These are phyloP conservation scores for Spermophilus dauricus DNA, from an alignment of 2,113 vertebrate genomes.

Conservation along the genomic window DNA sequence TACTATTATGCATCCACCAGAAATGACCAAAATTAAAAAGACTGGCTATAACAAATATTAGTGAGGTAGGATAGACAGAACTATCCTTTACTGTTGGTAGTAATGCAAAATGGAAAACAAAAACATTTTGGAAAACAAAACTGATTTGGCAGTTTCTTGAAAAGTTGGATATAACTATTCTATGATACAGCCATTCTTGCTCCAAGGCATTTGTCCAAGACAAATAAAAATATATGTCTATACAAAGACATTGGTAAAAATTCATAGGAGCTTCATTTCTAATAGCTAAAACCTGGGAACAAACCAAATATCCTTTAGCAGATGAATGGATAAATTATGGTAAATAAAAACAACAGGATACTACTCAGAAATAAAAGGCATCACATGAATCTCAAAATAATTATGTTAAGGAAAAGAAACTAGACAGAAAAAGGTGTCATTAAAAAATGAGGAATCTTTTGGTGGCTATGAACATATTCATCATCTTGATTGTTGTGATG, in stretches of 20 bases:
- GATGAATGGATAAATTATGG: neutral
- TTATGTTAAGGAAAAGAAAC: slow-evolving; percentile 18
- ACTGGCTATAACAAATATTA: neutral
- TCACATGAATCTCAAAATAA: slow-evolving; percentile 1
- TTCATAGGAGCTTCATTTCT: neutral
- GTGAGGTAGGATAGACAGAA: neutral
- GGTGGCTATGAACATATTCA: neutral
- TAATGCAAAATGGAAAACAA: neutral
- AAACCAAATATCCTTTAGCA: neutral
- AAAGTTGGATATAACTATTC: neutral
- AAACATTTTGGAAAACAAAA: neutral
- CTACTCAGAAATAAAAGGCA: neutral
- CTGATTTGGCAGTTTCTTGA: neutral
- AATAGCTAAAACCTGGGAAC: neutral
- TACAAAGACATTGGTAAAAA: neutral
- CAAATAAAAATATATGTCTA: neutral
- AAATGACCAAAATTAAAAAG: neutral
- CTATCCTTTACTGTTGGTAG: neutral
- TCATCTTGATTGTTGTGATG: neutral
- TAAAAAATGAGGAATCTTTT: neutral
- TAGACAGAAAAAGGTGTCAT: neutral
- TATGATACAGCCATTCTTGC: neutral
- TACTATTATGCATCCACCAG: no score
- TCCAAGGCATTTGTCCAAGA: neutral
- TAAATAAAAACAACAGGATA: neutral